Evolutionary conservation across 2,113 vertebrate genomes (phyloP), one percentile per base, ranked within the genome.

Genomic region (Muscicapa adusta): DNA sequence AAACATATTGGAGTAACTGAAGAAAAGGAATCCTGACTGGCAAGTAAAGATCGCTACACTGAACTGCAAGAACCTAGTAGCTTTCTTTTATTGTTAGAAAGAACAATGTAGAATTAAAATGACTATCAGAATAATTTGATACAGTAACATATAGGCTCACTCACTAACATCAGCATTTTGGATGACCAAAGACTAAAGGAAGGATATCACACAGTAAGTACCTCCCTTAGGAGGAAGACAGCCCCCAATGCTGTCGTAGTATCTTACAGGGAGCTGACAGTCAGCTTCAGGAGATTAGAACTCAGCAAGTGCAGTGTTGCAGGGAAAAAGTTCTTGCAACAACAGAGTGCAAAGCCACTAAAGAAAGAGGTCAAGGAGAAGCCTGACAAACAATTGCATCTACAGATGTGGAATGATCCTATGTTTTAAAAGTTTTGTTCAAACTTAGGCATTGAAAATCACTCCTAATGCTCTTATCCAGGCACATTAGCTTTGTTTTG

Each of bases 311-410:
- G 56, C 40, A 61, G 22, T 25, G 29, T 11, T 61, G 36, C 45
- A 68, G 20, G 19, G 17, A 83, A 5, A 34, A 86, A 85, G 8
- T 26, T 62, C 28, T 58, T 87, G 38, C 48, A 74, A 73, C 12
- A 73, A n/a, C 18, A 56, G 31, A 51, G 5, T 13, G 18, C 29
- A 73, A 89, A 81, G 48, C 2, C 19, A 51, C 34, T 26, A 34
- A 63, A 82, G 19, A 67, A 76, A 61, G 29, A 56, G 4, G 20
- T 15, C 78, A 92, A 57, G 8, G 11, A 80, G 28, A 81, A 89
- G 18, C 10, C 18, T 73, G 31, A 14, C n/a, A 65, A 76, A 10
- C 0, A 0, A 22, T 12, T 33, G 20, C 25, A 79, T 61, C 22
- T 58, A 73, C 2, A 81, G 24, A 51, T 18, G 8, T 24, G 26